Evolutionary conservation across 2,113 vertebrate genomes (phyloP), one percentile per base, ranked within the genome.

Genomic region (Todiramphus saurophagus): DNA sequence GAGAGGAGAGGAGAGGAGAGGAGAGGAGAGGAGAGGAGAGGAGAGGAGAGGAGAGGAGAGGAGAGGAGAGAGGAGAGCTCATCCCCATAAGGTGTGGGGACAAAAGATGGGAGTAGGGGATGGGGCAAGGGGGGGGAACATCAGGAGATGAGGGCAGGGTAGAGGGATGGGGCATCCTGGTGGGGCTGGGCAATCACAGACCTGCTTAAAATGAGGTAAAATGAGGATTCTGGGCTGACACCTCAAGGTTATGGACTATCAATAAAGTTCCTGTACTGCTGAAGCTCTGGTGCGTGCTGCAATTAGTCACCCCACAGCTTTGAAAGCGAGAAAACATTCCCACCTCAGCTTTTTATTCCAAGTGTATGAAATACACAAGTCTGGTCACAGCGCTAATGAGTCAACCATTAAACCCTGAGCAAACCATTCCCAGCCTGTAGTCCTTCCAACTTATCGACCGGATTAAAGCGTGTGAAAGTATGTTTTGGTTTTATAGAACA

Each of bases 151-250:
- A 15, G 16, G 27, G 11, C n/a, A 62, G 68, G 13, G 24, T 7
- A 16, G 2, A 5, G 51, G 28, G 14, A 25, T 3, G 1, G 5
- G 2, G 2, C 5, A 1, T 44, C 35, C 35, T 11, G 13, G 11
- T 5, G 27, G 28, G 35, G 18, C 48, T 30, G 9, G 19, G 19
- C 3, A 1, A 4, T 24, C 17, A 2, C 39, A 17, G 46, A 35
- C 7, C 11, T 74, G 24, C 60, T 86, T 37, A 25, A 30, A 68
- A 30, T 5, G 14, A 25, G 53, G 14, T 50, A 9, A 81, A 73
- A 44, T 4, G 2, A 27, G 10, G 33, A 28, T 46, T 69, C 11
- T 33, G 30, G 25, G 28, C 35, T 62, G 66, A 24, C 37, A 16
- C 9, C 46, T 82, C 30, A 59, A 82, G 93, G 91, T 19, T 14